phyloP scores from a whole-genome alignment of 2,888 invertebrate species.

The Oasisia sp. region DNA sequence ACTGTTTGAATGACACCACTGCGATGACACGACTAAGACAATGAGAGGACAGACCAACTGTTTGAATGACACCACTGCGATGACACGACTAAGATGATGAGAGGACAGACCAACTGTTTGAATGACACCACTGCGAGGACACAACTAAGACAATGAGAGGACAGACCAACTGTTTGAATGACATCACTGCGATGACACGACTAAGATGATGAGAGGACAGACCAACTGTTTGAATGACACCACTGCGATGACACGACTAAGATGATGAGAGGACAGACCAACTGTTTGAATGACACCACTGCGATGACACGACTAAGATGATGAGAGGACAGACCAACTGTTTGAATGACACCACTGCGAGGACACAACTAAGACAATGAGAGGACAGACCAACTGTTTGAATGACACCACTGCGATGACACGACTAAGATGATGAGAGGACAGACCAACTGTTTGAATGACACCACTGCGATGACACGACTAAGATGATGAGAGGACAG shows the following conservation, averaged over 20 bases:
- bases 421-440: background rate
- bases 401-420: no score
- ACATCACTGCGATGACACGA: no score
- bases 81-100: background rate
- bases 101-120: slow-evolving; percentile 69
- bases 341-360: no score
- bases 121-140: no score
- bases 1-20: slow-evolving; percentile 70
- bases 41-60: slow-evolving; percentile 68
- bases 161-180: slow-evolving; percentile 72
- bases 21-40: no score
- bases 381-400: slow-evolving; percentile 69
- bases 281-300: slow-evolving; percentile 70
- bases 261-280: slow-evolving; percentile 42
- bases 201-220: background rate
- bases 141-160: background rate
- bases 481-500: background rate
- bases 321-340: slow-evolving; percentile 68
- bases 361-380: background rate
- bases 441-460: slow-evolving; percentile 72
- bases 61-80: no score
- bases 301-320: no score
- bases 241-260: no score
- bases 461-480: no score
- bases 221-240: slow-evolving; percentile 72